Base-by-base conservation (phyloP, 1,140 invertebrate genomes). In the Harpegnathos saltator region DNA sequence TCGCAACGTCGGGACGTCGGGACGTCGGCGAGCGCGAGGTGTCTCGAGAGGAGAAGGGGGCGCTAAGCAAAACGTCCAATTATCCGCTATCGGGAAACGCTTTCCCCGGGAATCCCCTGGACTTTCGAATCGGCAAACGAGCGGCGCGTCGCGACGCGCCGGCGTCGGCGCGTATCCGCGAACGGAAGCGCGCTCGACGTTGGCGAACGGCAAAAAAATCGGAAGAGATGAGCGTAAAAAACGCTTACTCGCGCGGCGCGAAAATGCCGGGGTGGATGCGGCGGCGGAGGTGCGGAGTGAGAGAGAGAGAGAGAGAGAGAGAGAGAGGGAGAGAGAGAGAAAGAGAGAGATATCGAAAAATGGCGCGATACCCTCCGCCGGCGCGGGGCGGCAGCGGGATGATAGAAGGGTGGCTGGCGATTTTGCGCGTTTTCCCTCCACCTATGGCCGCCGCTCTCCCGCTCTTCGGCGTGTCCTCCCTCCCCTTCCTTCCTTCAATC, bases 321-420 rank as follows among this genome's bases (percentile, higher is more conserved):
- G 62, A 22, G 48, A 56, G 19, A 50, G 59, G 26, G 62, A 22
- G 48, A 56, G 19, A 50, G 59, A 48, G 44, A 52, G n/a, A 62
- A 81, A 83, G 63, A 77, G 65, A 87, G 71, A 69, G 65, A 58
- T 85, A 85, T 87, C 82, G 85, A 88, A 88, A 88, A 88, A 88
- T 87, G 85, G 85, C 86, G 86, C 82, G 50, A 78, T n/a, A n/a
- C n/a, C n/a, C n/a, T n/a, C n/a, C 74, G 63, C 58, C 48, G 63
- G 63, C 54, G 75, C 69, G 71, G 44, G 71, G 33, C 72, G 33
- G 66, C 24, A 58, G 59, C n/a, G 74, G 85, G 52, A 24, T 80
- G 75, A 80, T 22, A 80, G 65, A 80, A 80, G 75, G 65, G 65
- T 80, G 52, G 75, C 33, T 26, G 65, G 68, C 74, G 87, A 88